These are phyloP conservation scores for Vulpes ferrilata DNA, from an alignment of 2,113 vertebrate species.

Conservation along the genomic window DNA sequence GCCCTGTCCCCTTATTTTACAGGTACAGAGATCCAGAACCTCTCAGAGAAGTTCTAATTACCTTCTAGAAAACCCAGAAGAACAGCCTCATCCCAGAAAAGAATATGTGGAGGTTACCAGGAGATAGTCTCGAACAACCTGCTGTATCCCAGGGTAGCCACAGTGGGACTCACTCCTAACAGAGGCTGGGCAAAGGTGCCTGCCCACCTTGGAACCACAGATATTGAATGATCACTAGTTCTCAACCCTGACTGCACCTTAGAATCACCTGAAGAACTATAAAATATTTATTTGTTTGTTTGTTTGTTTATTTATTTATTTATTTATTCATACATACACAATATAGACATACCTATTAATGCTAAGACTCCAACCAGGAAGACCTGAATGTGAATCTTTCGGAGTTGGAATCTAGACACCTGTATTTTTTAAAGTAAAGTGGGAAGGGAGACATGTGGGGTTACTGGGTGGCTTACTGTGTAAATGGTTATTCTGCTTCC, in stretches of 20 bases:
- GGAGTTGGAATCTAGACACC: not conserved
- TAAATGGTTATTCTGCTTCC: not conserved
- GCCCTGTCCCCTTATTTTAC: not conserved
- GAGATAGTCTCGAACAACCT: not conserved
- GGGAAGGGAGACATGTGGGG: not conserved
- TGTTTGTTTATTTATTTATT: too few relatives aligned
- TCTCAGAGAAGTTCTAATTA: not conserved
- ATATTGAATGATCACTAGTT: not conserved
- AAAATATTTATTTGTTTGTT: too few relatives aligned
- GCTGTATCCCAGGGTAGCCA: not conserved
- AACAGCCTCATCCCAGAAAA: not conserved
- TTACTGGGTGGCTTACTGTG: not conserved
- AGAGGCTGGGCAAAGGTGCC: not conserved
- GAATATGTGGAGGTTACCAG: not conserved
- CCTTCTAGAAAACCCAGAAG: not conserved
- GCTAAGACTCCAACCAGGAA: not conserved
- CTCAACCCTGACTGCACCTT: not conserved
- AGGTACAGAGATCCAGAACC: not conserved
- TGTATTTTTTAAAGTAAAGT: not conserved
- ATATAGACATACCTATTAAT: too few relatives aligned
- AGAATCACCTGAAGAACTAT: not conserved
- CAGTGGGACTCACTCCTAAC: not conserved
- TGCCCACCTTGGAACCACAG: not conserved
- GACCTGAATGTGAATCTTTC: not conserved
- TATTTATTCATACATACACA: too few relatives aligned